These are phyloP conservation scores for Euthynnus affinis DNA, from an alignment of 2,797 vertebrate species.

Conservation along the genomic window DNA sequence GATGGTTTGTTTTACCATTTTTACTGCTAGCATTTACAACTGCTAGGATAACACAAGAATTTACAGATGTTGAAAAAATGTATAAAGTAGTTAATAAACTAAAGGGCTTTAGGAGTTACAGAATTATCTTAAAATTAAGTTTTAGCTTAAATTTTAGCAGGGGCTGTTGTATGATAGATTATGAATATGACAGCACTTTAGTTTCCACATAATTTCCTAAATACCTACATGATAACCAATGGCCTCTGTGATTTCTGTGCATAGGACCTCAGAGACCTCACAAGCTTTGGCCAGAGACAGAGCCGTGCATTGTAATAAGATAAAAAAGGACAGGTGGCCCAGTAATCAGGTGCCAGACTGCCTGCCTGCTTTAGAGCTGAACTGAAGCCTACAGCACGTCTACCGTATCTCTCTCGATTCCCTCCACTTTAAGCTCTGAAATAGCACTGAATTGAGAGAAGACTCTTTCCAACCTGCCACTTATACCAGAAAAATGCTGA, in stretches of 20 bases:
- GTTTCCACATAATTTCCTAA: conserved; percentile 5
- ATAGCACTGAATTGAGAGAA: conserved; percentile 2
- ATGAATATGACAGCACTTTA: background rate
- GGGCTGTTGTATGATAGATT: background rate
- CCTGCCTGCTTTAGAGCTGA: conserved; percentile 71
- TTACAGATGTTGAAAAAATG: background rate
- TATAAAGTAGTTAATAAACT: background rate
- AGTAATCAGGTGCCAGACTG: conserved; percentile 80
- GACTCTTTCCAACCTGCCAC: conserved; percentile 8
- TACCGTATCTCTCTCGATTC: conserved; percentile 33
- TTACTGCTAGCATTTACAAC: background rate
- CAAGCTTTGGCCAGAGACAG: conserved; percentile 69
- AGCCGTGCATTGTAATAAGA: conserved; percentile 80
- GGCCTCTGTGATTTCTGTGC: conserved; percentile 55
- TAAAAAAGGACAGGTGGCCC: conserved; percentile 83
- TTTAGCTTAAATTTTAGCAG: background rate
- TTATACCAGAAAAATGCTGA: conserved; percentile 17
- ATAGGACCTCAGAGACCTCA: conserved; percentile 38
- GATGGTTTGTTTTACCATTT: background rate
- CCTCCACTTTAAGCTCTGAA: conserved; percentile 21
- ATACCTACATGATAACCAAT: conserved; percentile 20
- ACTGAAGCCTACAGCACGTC: conserved; percentile 43
- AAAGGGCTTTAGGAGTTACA: background rate
- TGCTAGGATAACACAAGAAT: background rate
- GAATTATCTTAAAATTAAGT: background rate